Percentiles rank a stretch among this genome's conserved stretches.
phyloP scores from a whole-genome alignment of 1,140 invertebrate species.

The Proctacanthus coquilletti region DNA sequence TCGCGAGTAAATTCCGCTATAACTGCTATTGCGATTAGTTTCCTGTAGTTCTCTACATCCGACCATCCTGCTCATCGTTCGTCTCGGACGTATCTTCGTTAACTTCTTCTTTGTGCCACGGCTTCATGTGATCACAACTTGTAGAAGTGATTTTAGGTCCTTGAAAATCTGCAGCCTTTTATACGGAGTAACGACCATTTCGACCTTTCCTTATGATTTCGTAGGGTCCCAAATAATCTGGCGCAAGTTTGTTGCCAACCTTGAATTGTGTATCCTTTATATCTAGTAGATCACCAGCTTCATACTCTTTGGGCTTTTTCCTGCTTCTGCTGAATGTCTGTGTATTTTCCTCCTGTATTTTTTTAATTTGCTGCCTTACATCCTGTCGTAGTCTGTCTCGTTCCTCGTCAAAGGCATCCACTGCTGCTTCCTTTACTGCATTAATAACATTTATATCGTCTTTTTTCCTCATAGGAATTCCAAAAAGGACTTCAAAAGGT shows the following conservation, averaged over 20 bases:
- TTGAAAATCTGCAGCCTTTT: not conserved
- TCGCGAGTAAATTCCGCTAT: no score
- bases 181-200: not conserved
- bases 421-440: slow-evolving; percentile 16
- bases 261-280: slow-evolving; percentile 25
- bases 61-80: slow-evolving; percentile 5
- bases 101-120: not conserved
- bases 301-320: slow-evolving; percentile 12
- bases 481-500: slow-evolving; percentile 15
- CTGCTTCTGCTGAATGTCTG: slow-evolving; percentile 8
- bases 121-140: slow-evolving; percentile 1
- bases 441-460: slow-evolving; percentile 11
- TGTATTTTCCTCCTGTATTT: not conserved
- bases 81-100: slow-evolving; percentile 2
- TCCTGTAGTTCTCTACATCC: no score
- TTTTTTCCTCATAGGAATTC: slow-evolving; percentile 16
- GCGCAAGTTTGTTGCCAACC: slow-evolving; percentile 8
- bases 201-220: not conserved
- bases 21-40: no score
- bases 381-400: not conserved
- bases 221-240: slow-evolving; percentile 2
- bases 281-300: slow-evolving; percentile 20
- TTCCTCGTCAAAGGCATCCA: not conserved
- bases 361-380: not conserved
- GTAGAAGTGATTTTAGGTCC: not conserved